These are phyloP conservation scores for Pluvianellus socialis DNA, from an alignment of 2,113 vertebrate genomes.

Conservation along the genomic window DNA sequence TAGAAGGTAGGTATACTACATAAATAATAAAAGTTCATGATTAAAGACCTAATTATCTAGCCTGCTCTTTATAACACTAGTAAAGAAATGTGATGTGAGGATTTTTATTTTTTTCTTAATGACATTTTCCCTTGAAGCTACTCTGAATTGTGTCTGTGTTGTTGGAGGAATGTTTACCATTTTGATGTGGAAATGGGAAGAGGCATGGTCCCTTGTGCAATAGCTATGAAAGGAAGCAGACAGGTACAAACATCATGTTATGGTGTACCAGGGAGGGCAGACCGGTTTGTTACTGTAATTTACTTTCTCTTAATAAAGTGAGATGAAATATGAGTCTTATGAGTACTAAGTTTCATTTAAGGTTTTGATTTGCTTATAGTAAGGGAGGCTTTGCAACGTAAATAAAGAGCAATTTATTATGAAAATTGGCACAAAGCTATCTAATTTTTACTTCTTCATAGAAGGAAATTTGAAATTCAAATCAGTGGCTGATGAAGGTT, in stretches of 20 bases:
- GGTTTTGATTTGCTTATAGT: conserved; percentile 58
- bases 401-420: conserved; percentile 65
- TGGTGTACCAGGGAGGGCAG: not conserved
- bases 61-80: not conserved
- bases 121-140: not conserved
- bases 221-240: not conserved
- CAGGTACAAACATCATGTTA: not conserved
- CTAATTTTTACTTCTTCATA: conserved; percentile 59
- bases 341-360: conserved; percentile 45
- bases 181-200: not conserved
- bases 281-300: conserved; percentile 17
- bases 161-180: not conserved
- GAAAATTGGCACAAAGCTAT: conserved; percentile 52
- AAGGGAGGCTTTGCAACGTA: conserved; percentile 35
- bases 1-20: not conserved
- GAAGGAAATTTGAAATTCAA: conserved; percentile 78
- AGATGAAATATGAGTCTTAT: not conserved
- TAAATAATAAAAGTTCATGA: not conserved
- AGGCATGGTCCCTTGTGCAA: rapidly evolving
- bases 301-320: not conserved
- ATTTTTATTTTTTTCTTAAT: not conserved
- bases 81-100: not conserved
- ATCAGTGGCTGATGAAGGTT: conserved; percentile 69
- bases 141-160: not conserved
- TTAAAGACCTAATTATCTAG: not conserved